Evolutionary conservation across 1,140 invertebrate species (phyloP).

Genomic region (Drosophila neocordata): DNA sequence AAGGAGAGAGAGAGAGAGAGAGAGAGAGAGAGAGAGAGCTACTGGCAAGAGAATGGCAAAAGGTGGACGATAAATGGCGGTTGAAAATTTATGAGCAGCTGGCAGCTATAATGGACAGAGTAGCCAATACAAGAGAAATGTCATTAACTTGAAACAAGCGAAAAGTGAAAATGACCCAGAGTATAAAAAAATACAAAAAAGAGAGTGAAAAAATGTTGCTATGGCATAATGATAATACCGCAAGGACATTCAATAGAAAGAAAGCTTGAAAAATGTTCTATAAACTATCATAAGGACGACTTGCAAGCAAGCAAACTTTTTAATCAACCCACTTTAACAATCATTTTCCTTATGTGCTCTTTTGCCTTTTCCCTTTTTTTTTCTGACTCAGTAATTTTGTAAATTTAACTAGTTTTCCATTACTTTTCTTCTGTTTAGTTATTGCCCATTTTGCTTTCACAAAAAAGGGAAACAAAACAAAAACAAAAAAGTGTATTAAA

Average conservation of each 20-base stretch:
- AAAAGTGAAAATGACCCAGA: constrained; percentile 40
- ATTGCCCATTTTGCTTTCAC: constrained; percentile 52
- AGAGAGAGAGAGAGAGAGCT: constrained; percentile 23
- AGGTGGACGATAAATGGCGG: constrained; percentile 20
- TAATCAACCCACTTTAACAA: constrained; percentile 1
- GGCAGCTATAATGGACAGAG: constrained; percentile 35
- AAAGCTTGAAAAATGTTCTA: constrained; percentile 39
- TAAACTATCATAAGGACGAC: too few relatives aligned
- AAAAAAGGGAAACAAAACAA: not conserved
- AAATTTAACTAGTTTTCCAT: constrained; percentile 5
- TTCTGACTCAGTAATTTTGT: not conserved
- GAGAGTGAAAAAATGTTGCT: constrained; percentile 25
- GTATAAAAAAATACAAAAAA: not conserved
- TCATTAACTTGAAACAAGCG: constrained; percentile 56
- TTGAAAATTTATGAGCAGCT: constrained; percentile 62
- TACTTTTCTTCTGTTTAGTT: constrained; percentile 27
- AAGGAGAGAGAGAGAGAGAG: constrained; percentile 11
- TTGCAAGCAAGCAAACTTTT: constrained; percentile 5
- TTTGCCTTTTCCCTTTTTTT: constrained; percentile 36
- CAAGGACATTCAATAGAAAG: not conserved
- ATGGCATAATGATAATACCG: constrained; percentile 30
- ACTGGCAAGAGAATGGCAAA: constrained; percentile 28
- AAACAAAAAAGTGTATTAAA: constrained; percentile 44
- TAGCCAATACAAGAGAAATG: constrained; percentile 41
- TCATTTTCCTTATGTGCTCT: not conserved